Conservation (phyloP, 2,113 vertebrate genomes). For the Plecotus auritus region DNA sequence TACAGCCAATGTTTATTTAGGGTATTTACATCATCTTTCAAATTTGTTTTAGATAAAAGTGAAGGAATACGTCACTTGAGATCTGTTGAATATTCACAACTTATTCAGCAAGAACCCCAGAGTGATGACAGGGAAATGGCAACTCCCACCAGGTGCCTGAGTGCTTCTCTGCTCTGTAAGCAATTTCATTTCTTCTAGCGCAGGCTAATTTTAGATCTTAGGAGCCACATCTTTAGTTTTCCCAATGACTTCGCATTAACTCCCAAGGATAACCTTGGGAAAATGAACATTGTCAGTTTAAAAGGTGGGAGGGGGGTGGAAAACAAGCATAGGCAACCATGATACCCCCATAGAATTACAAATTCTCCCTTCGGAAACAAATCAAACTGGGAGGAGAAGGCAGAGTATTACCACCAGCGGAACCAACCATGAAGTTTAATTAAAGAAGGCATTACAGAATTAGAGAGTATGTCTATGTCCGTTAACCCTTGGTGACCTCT, state of each 20-base stretch:
- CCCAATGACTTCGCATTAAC: not conserved
- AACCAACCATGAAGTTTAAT: conserved; percentile 74
- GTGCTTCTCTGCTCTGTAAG: not conserved
- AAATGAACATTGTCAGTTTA: conserved; percentile 46
- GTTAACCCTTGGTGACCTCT: conserved; percentile 79
- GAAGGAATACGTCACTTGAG: not conserved
- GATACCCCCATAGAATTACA: conserved; percentile 30
- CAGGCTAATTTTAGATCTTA: not conserved
- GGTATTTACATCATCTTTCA: not conserved
- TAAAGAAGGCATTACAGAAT: conserved; percentile 81
- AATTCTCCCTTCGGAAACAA: not conserved
- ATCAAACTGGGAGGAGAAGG: conserved; percentile 45
- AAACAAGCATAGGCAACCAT: not conserved
- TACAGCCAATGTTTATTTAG: not conserved
- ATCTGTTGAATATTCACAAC: not conserved
- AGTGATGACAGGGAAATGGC: not conserved
- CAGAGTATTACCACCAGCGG: conserved; percentile 49
- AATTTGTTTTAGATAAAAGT: not conserved
- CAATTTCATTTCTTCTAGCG: not conserved
- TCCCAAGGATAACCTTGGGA: not conserved
- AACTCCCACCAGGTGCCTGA: not conserved
- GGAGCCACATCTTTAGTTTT: not conserved
- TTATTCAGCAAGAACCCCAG: not conserved
- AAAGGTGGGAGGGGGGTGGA: not conserved
- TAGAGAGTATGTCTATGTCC: conserved; percentile 82